These are phyloP conservation scores for Drosophila anomalata DNA, from an alignment of 2,888 invertebrate species.

Conservation along the genomic window DNA sequence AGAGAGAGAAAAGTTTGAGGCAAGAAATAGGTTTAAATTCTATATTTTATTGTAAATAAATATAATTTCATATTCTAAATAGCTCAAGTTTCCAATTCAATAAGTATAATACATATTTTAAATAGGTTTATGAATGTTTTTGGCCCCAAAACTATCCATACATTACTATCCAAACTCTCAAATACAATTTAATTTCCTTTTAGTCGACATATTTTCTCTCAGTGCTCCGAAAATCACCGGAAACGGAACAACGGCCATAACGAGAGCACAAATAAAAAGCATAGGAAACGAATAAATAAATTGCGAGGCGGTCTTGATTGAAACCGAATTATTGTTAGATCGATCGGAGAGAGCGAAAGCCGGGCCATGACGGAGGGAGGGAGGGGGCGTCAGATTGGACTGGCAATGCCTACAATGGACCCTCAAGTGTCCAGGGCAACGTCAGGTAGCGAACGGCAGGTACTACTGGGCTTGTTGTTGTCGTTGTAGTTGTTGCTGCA, in stretches of 20 bases:
- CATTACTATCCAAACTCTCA: no score
- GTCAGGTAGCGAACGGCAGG: slow-evolving; percentile 29
- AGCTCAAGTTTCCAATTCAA: no score
- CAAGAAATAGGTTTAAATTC: no score
- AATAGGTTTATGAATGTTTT: no score
- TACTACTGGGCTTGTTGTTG: slow-evolving; percentile 4
- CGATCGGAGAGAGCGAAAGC: slow-evolving; percentile 76
- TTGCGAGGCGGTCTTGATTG: slow-evolving; percentile 67
- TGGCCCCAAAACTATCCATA: no score
- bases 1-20: slow-evolving; percentile 10
- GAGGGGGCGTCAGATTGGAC: slow-evolving; percentile 12
- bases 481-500: slow-evolving; percentile 16
- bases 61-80: no score
- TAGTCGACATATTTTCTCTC: background rate
- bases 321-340: slow-evolving; percentile 81
- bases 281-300: slow-evolving; percentile 46
- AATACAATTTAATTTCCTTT: no score
- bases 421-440: slow-evolving; percentile 72
- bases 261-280: slow-evolving; percentile 40
- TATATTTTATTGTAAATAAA: no score
- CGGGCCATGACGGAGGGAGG: slow-evolving; percentile 29
- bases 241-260: slow-evolving; percentile 35
- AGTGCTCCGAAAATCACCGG: slow-evolving; percentile 20
- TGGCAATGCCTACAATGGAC: slow-evolving; percentile 37
- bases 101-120: no score